Percentiles rank a stretch among this genome's conserved stretches.
Conservation (phyloP, 2,888 invertebrate genomes). For the Oscheius myriophilus region DNA sequence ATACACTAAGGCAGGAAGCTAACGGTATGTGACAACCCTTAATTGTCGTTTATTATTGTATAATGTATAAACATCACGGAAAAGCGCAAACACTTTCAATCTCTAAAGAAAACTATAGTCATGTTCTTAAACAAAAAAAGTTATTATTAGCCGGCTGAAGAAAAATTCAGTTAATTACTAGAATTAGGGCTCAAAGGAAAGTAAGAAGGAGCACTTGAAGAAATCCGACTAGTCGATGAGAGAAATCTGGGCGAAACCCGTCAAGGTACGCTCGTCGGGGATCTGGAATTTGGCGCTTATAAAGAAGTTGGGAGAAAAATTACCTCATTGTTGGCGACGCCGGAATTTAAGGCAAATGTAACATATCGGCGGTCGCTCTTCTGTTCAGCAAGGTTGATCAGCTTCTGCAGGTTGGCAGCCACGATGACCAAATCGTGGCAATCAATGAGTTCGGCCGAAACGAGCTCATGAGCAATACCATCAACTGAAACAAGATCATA, state of each 20-base stretch:
- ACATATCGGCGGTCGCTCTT: constrained; percentile 55
- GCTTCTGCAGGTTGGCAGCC: constrained; percentile 81
- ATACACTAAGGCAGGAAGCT: no score
- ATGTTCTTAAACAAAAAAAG: not conserved
- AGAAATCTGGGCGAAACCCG: constrained; percentile 97
- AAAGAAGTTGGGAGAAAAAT: not conserved
- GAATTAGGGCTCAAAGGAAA: not conserved
- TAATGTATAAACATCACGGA: no score
- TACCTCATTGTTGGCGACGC: constrained; percentile 72
- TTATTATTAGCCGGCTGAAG: not conserved
- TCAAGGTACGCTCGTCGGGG: constrained; percentile 90
- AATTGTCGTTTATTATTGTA: no score
- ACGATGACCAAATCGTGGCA: constrained; percentile 90
- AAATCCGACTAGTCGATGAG: constrained; percentile 73
- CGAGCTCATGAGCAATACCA: constrained; percentile 73
- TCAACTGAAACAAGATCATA: constrained; percentile 64
- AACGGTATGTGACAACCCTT: no score
- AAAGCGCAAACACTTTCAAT: no score
- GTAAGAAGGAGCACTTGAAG: not conserved
- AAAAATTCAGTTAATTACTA: not conserved
- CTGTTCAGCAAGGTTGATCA: constrained; percentile 62
- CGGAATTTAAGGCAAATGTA: constrained; percentile 73
- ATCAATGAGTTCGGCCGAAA: constrained; percentile 92
- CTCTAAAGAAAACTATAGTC: not conserved
- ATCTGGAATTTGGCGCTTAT: constrained; percentile 35